Base-by-base conservation (phyloP, 2,113 vertebrate genomes). In the Gallinago jamesoni region DNA sequence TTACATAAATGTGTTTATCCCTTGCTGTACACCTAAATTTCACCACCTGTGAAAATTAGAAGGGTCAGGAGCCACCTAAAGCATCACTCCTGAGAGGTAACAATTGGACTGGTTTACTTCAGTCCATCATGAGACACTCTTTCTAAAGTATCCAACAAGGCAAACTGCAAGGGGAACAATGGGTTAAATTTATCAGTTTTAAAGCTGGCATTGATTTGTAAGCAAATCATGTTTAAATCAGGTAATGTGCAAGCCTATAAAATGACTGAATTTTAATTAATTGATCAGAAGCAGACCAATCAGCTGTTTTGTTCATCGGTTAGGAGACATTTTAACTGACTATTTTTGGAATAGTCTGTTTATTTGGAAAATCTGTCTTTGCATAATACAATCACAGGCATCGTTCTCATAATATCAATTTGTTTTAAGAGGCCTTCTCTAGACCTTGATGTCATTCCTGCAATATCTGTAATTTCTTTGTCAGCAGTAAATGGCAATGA, bases 361-460 rank as follows among this genome's bases (percentile, higher is more conserved):
- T 97, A 91, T 97, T 94, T 96, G 69, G 73, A 86, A 95, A 84
- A 90, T 90, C 85, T 6, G 1, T 89, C 77, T 96, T 95, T 96
- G 87, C 93, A 91, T 93, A 96, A 94, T 88, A 76, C 43, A 87
- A 43, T 94, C 91, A 63, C 70, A 69, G 84, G 50, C 79, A 66
- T 93, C 86, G 23, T 87, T 91, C 94, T 94, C 84, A 45, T 92
- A 94, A 89, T 87, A 93, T 33, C 74, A 89, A 8, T 94, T 94
- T 94, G 81, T 96, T 96, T 94, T 84, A 92, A 87, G 92, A 94
- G 88, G 85, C 91, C 84, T 91, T 81, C 72, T 64, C 11, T 84
- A 89, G 91, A 77, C 93, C 94, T 95, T 96, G 94, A 72, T 97
- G 97, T 89, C 87, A 60, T 89, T 96, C 81, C 90, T 93, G 92